These are phyloP conservation scores for Gouania willdenowi DNA, from an alignment of 2,797 vertebrate species.

Conservation along the genomic window DNA sequence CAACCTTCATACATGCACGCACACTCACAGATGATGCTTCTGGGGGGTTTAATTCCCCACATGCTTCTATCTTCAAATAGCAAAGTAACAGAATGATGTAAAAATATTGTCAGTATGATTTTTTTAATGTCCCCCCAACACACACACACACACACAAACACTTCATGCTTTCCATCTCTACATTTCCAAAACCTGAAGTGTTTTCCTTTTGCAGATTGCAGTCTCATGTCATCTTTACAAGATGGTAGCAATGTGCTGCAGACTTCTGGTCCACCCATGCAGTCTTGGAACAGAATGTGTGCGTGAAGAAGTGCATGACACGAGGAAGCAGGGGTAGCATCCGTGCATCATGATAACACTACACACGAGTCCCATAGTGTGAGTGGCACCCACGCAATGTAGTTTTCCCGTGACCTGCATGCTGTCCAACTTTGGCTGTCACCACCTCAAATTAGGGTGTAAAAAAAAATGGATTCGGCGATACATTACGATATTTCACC, in stretches of 20 bases:
- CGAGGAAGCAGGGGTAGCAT: constrained; percentile 23
- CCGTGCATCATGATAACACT: constrained; percentile 22
- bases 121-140: too few species aligned
- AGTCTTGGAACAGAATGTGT: constrained; percentile 8
- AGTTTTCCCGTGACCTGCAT: constrained; percentile 56
- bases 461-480: too few species aligned
- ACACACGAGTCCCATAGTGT: constrained; percentile 42
- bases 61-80: constrained; percentile 36
- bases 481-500: too few species aligned
- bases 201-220: neutral
- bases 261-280: neutral
- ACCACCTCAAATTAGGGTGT: too few species aligned
- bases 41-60: constrained; percentile 22
- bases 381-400: constrained; percentile 41
- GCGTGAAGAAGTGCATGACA: neutral
- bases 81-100: too few species aligned
- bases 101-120: too few species aligned
- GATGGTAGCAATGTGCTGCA: neutral
- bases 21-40: constrained; percentile 26
- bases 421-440: constrained; percentile 23
- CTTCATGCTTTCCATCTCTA: too few species aligned
- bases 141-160: too few species aligned
- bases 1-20: constrained; percentile 25
- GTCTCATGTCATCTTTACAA: constrained; percentile 1
- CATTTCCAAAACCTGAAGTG: neutral